Evolutionary conservation across 1,140 invertebrate species (phyloP), one percentile per base, ranked within the genome.

Genomic region (Heliconius himera): DNA sequence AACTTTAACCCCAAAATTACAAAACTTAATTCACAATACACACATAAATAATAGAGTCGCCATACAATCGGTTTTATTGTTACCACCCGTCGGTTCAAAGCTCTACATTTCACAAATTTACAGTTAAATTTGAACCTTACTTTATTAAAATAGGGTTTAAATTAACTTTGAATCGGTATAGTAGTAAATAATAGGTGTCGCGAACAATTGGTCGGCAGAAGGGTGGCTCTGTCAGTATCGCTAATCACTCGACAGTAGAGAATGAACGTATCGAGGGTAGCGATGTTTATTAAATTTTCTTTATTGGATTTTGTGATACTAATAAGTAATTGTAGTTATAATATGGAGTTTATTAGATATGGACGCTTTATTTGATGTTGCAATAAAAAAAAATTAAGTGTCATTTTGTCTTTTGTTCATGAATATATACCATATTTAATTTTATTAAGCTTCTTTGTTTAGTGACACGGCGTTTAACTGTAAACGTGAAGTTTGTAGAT

Each of bases 21-120:
- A 81, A 77, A 77, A 77, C 79, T 70, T 82, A 82, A 81, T 79
- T 81, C 81, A 76, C 83, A 81, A 79, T 66, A 83, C 70, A 33
- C 33, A 60, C 33, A 71, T 78, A 72, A 74, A 88, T 88, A 91
- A 91, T 90, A 87, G 87, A 84, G 76, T 75, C 76, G 49, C 84
- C 85, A 80, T 86, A 91, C 91, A 93, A 92, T 93, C 88, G 90
- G 85, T 89, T 89, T 92, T 92, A 92, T 93, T 93, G 91, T 93
- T 92, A 91, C 91, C 91, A 91, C 91, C 91, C 91, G 91, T 87
- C 87, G 91, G 85, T 89, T 90, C 87, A 90, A 90, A 90, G 87
- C 70, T 88, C 87, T 87, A 79, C 80, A 80, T 83, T 83, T 77
- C 11, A n/a, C 13, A 49, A 51, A 20, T 9, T 60, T 76, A 74